These are phyloP conservation scores for Platorchestia sp. DNA, from an alignment of 1,140 invertebrate species.

Conservation along the genomic window DNA sequence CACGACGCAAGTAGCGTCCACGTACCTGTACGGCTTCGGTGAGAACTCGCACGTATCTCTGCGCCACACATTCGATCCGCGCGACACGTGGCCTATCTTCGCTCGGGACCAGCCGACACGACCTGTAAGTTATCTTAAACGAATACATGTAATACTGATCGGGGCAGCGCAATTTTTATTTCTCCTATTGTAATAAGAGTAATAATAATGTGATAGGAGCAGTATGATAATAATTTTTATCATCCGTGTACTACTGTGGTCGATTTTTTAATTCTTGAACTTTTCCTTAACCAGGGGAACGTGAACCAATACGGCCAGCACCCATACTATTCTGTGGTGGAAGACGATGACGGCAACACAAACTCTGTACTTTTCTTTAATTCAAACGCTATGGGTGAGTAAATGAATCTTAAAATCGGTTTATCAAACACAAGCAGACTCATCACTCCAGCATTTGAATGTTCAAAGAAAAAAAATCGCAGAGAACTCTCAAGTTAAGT, in stretches of 20 bases:
- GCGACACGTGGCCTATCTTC: slow-evolving; percentile 72
- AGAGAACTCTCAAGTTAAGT: too few relatives aligned
- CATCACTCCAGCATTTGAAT: too few relatives aligned
- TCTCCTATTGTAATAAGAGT: too few relatives aligned
- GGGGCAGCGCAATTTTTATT: too few relatives aligned
- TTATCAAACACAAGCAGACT: too few relatives aligned
- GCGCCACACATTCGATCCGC: slow-evolving; percentile 69
- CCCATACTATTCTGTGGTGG: slow-evolving; percentile 54
- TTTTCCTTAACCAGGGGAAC: neutral
- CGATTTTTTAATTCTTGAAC: neutral
- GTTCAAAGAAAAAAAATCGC: too few relatives aligned
- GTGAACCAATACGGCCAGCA: slow-evolving; percentile 35
- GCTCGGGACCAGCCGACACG: slow-evolving; percentile 72
- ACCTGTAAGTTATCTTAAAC: slow-evolving; percentile 67
- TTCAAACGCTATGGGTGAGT: slow-evolving; percentile 57
- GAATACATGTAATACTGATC: too few relatives aligned
- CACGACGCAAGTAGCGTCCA: slow-evolving; percentile 71
- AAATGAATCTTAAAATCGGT: too few relatives aligned
- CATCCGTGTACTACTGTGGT: too few relatives aligned
- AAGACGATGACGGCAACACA: slow-evolving; percentile 55
- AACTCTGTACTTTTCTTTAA: slow-evolving; percentile 52
- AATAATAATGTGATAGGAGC: too few relatives aligned
- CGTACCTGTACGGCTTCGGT: slow-evolving; percentile 76
- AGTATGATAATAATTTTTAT: too few relatives aligned
- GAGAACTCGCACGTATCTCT: slow-evolving; percentile 70